Conservation (phyloP, 2,113 vertebrate species). For the Hepsetus odoe region DNA sequence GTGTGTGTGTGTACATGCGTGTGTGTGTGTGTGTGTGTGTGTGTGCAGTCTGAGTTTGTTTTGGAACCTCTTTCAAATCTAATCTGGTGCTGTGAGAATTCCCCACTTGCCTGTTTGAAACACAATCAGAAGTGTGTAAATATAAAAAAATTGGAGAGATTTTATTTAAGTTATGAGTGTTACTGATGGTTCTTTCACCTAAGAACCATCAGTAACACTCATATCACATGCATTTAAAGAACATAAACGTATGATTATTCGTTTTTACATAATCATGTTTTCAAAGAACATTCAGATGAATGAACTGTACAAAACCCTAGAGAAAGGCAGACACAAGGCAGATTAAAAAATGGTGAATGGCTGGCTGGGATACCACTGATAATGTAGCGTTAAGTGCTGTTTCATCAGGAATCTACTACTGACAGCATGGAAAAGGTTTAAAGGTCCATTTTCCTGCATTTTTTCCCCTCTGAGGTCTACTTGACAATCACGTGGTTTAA, state of each 20-base stretch:
- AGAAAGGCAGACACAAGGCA: not conserved
- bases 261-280: no score
- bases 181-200: not conserved
- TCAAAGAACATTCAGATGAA: not conserved
- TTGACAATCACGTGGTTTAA: no score
- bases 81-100: slow-evolving; percentile 1
- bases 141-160: not conserved
- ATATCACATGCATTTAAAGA: not conserved
- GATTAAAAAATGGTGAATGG: not conserved
- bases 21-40: slow-evolving; percentile 31
- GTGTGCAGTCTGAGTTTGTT: not conserved
- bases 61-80: not conserved
- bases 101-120: not conserved
- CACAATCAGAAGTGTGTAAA: not conserved
- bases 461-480: no score
- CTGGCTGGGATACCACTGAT: not conserved
- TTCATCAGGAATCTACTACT: not conserved
- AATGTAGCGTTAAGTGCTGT: not conserved
- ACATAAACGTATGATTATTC: not conserved
- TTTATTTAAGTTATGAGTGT: not conserved
- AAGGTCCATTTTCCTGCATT: no score
- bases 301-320: not conserved
- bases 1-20: slow-evolving; percentile 10
- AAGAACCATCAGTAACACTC: not conserved
- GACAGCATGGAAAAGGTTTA: not conserved